A percentile compares a stretch with the other conserved stretches of the same genome.
Conservation (phyloP, 37 sponge, comb jelly and placozoan species). For the Bolinopsis microptera region DNA sequence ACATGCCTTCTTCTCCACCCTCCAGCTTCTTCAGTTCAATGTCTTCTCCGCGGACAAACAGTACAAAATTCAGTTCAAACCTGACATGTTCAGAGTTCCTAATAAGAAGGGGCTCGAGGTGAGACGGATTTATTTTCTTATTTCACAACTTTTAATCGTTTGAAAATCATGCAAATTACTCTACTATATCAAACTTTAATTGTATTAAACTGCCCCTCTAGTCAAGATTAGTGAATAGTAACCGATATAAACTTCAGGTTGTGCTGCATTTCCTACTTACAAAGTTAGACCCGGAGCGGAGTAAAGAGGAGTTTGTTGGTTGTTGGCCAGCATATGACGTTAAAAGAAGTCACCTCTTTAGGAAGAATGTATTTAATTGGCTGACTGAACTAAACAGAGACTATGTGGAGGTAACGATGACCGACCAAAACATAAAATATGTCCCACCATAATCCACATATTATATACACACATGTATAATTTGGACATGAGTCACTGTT, state of each 20-base stretch:
- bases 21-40: conserved; percentile 15
- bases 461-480: too few species aligned
- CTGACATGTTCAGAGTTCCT: conserved; percentile 31
- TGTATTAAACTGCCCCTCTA: too few species aligned
- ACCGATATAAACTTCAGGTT: conserved; percentile 4
- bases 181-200: too few species aligned
- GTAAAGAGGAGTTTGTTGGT: conserved; percentile 6
- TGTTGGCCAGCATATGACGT: conserved; percentile 38
- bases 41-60: conserved; percentile 17
- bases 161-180: too few species aligned
- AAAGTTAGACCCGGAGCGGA: background rate
- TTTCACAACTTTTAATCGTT: too few species aligned
- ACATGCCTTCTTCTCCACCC: conserved; percentile 17
- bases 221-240: too few species aligned
- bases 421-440: too few species aligned
- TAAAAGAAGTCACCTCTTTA: background rate
- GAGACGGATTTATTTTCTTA: too few species aligned
- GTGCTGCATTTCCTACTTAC: conserved; percentile 22
- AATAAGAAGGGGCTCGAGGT: conserved; percentile 56
- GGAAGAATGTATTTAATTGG: conserved; percentile 42
- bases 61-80: conserved; percentile 34
- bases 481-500: too few species aligned
- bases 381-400: conserved; percentile 58
- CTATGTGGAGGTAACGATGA: conserved; percentile 26
- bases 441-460: too few species aligned